Base-by-base conservation (phyloP, 1,140 invertebrate species). In the Sitobion miscanthi region DNA sequence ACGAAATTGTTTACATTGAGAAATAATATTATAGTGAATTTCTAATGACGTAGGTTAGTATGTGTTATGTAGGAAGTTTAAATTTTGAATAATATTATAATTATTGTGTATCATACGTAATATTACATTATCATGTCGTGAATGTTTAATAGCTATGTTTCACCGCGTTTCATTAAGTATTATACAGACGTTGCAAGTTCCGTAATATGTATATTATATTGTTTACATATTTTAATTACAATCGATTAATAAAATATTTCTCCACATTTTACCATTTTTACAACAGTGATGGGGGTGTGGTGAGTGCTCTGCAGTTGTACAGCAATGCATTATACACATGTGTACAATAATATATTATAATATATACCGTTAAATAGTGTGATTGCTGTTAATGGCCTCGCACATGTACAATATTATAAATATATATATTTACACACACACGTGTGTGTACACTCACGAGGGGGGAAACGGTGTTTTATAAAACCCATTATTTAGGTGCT, bases 401-500 rank as follows among this genome's bases (percentile, higher is more conserved):
- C 0, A 20, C 14, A 77, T n/a, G 30, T 77, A 77, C 0, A n/a
- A 77, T 77, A 35, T n/a, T n/a, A n/a, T n/a, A 77, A 5, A 77
- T 77, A n/a, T 54, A 54, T 54, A 54, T 54, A 54, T 54, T 21
- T 54, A 21, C 21, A 54, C 2, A 54, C 20, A 21, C 20, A 5
- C 3, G 20, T 54, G n/a, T 87, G 5, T 49, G 30, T n/a, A 47
- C 45, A 45, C n/a, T 47, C 86, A 3, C 7, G 47, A 7, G 47
- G 30, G 86, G 47, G 47, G 86, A 88, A 52, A 52, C 86, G 47
- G 47, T n/a, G 47, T 88, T 88, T 88, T 88, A 42, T 35, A 88
- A 52, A 88, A 88, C 30, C 86, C 86, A 88, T 88, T 88, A 88
- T 88, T 47, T 87, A 47, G 47, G 45, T 52, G 30, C 86, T 49